Evolutionary conservation across 2,797 vertebrate genomes (phyloP), one percentile per base, ranked within the genome.

Genomic region (Coccyzus lansbergi): DNA sequence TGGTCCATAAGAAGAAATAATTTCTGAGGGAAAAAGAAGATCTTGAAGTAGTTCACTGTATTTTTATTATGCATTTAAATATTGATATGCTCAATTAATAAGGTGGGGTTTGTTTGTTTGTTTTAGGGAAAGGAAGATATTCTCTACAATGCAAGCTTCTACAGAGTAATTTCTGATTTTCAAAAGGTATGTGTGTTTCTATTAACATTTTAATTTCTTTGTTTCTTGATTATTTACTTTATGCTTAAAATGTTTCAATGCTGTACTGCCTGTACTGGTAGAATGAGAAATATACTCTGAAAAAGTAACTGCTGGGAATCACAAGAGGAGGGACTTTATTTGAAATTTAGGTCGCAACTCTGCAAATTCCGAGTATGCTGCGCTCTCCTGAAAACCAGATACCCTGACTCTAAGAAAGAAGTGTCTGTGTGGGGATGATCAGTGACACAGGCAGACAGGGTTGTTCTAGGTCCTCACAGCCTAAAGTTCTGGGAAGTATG

Each of bases 171-270:
- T 86, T 85, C 72, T 91, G 79, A 72, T 77, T 94, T 85, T 78
- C 26, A n/a, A 83, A 97, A 97, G 95, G 95, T 97, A 97, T 40
- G 81, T 9, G 4, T 74, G 53, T 88, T 58, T 36, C 53, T 75
- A 25, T 51, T 28, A 65, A 59, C 7, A 4, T 33, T 79, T 83
- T 65, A 10, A 44, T 26, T 64, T 68, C 17, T 29, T 77, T 36
- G n/a, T 77, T 31, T 26, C 10, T 75, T 21, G 9, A 38, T 36
- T 20, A 46, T 74, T 49, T 68, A 24, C 7, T 36, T 70, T 19
- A 46, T 6, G 0, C 80, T 89, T 74, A 64, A 89, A 86, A 49
- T 31, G 9, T 63, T 84, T 44, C 44, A 80, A 11, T 75, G 49
- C 38, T 49, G 21, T 16, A 6, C 24, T 31, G n/a, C 52, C 69